Evolutionary conservation across 2,113 vertebrate genomes (phyloP), one percentile per base, ranked within the genome.

Genomic region (Hippoglossus stenolepis): DNA sequence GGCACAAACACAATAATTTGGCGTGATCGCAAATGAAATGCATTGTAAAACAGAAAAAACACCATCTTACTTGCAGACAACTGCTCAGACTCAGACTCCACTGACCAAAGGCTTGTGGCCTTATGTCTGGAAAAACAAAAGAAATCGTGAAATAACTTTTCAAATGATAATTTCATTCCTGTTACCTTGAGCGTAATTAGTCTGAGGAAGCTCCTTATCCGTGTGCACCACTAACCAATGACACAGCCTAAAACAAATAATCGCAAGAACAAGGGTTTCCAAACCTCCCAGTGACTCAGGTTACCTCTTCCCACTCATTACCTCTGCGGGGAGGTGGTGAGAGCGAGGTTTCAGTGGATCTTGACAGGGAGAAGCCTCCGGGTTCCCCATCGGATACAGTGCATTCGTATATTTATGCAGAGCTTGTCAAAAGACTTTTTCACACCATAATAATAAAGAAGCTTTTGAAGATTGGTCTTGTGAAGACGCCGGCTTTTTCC

Each of bases 341-440:
- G 51, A 53, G 20, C 20, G 18, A 53, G 51, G 6, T 10, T 53
- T 53, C 51, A 8, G 18, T 56, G 75, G 31, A 66, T 71, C 57
- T 40, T 88, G 72, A 80, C 63, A 77, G 35, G n/a, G 24, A 73
- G 64, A 70, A 35, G 63, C 51, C 54, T 61, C 18, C 79, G 58
- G 35, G 57, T 57, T 67, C 38, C 20, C 59, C 73, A 63, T 47
- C 75, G 61, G 20, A 63, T 60, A 53, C 57, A 43, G 9, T 60
- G 18, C 21, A n/a, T 56, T 56, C 7, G 17, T 49, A 59, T 40
- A 79, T 73, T 61, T 38, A 75, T 58, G 23, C 18, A 63, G 75
- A 65, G 69, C 69, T 70, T 73, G 75, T 87, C 78, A 75, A 77
- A 63, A 31, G 15, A 45, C 15, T 35, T 67, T 56, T 79, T 62